A percentile compares a stretch with the other conserved stretches of the same genome.
Conservation (phyloP, 2,888 invertebrate genomes). For the Leucoma salicis region DNA sequence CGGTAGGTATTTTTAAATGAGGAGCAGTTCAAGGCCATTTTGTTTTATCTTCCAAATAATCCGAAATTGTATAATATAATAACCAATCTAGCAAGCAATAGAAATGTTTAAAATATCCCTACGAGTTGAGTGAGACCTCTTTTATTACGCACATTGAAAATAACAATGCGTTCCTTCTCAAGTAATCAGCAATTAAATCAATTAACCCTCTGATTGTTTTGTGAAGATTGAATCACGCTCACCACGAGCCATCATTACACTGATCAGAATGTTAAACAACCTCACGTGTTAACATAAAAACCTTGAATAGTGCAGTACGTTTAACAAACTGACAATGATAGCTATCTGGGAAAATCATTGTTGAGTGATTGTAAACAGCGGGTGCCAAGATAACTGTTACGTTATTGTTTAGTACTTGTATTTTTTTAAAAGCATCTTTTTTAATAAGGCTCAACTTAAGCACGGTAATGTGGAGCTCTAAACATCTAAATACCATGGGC, state of each 20-base stretch:
- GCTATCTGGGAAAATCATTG: conserved; percentile 31
- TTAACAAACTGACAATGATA: conserved; percentile 12
- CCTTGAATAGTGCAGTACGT: conserved; percentile 17
- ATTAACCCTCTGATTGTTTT: not conserved
- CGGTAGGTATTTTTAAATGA: too few species aligned
- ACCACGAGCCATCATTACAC: not conserved
- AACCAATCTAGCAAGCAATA: too few species aligned
- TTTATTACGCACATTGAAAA: not conserved
- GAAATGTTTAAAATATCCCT: too few species aligned
- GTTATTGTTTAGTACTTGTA: not conserved
- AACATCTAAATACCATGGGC: too few species aligned
- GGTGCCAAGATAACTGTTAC: not conserved
- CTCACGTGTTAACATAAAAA: conserved; percentile 12
- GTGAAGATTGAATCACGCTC: not conserved
- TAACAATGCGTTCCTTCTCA: not conserved
- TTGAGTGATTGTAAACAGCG: conserved; percentile 13
- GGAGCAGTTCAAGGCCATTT: too few species aligned
- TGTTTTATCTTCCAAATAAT: too few species aligned
- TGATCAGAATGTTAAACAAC: not conserved
- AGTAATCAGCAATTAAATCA: not conserved
- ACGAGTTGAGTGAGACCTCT: too few species aligned
- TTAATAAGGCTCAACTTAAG: too few species aligned
- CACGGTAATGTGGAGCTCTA: too few species aligned
- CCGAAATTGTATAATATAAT: too few species aligned
- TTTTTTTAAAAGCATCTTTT: not conserved